Percentiles rank a stretch among this genome's conserved stretches.
These are phyloP conservation scores for Mesorhabditis sp. DNA, from an alignment of 2,888 invertebrate species.

Conservation along the genomic window DNA sequence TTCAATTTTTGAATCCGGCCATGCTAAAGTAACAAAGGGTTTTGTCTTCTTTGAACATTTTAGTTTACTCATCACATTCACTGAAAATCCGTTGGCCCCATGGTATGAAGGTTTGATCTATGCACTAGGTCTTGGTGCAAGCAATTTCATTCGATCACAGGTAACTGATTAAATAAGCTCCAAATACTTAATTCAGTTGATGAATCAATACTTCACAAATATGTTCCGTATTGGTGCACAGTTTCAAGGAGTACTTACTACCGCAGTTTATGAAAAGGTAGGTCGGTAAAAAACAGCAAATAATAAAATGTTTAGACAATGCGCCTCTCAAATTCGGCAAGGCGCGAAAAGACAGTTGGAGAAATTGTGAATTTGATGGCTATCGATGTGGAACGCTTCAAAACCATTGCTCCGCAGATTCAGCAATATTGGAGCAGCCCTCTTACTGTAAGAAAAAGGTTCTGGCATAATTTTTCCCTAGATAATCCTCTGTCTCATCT, in stretches of 20 bases:
- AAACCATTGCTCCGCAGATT: slow-evolving; percentile 56
- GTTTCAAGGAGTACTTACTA: slow-evolving; percentile 48
- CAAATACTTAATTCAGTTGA: slow-evolving; percentile 12
- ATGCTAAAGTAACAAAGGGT: slow-evolving; percentile 44
- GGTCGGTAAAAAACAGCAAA: background rate
- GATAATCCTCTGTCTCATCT: slow-evolving; percentile 51
- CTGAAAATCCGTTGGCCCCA: slow-evolving; percentile 45
- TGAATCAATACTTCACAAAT: slow-evolving; percentile 42
- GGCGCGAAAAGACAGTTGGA: slow-evolving; percentile 62
- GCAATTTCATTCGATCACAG: slow-evolving; percentile 25
- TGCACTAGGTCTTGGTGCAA: slow-evolving; percentile 44
- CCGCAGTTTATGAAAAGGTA: slow-evolving; percentile 58
- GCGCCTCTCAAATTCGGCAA: slow-evolving; percentile 60
- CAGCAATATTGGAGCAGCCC: slow-evolving; percentile 57
- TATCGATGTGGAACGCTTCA: slow-evolving; percentile 61
- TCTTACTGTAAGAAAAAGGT: slow-evolving; percentile 31
- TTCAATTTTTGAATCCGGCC: slow-evolving; percentile 50
- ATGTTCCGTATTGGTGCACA: slow-evolving; percentile 49
- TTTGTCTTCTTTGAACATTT: slow-evolving; percentile 13
- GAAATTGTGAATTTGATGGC: slow-evolving; percentile 65
- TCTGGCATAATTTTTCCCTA: slow-evolving; percentile 13
- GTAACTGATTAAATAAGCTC: background rate
- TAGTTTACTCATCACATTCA: slow-evolving; percentile 48
- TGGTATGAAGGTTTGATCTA: slow-evolving; percentile 43
- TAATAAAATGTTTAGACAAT: slow-evolving; percentile 52